Evolutionary conservation across 2,888 invertebrate species (phyloP), one percentile per base, ranked within the genome.

Genomic region (Drosophila recens): DNA sequence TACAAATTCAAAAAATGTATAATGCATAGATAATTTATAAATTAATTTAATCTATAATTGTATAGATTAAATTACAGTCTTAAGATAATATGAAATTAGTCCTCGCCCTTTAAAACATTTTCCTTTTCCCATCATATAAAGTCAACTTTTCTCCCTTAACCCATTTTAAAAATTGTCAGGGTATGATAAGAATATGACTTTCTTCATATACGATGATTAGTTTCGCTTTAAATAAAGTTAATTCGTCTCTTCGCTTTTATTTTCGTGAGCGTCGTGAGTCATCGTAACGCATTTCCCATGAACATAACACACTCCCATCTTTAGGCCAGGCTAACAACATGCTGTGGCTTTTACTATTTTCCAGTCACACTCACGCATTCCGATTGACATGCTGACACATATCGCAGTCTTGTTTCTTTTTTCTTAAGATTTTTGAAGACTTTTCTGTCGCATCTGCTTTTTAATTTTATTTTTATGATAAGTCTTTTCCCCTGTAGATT

Each of bases 361-460:
- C 42, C 57, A 45, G 70, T 58, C 40, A 69, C 76, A 79, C 74
- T 79, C 82, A 85, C 79, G 79, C 84, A 75, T 79, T 51, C 59
- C 78, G 52, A 69, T 69, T 87, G 85, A 81, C 87, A 81, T 66
- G 75, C 72, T 89, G 75, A 89, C 89, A 87, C 72, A 85, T 67
- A 86, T 85, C 58, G 59, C 0, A 46, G 43, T 45, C 38, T 57
- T 62, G 65, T 56, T 54, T 57, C 40, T 30, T 30, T 6, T 38
- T 5, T 36, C 8, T 11, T 20, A 38, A 1, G 40, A 30, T 38
- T 48, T 48, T 45, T 20, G 1, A 49, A 67, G 70, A 9, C 38
- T 40, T 40, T 38, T 17, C 67, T 67, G 71, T 68, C 65, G 49
- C 74, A 67, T 63, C 79, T 80, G 75, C 66, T 76, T 83, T 83